Percentiles rank a stretch among this genome's conserved stretches.
phyloP scores from a whole-genome alignment of 2,888 invertebrate species.

The Sepiola atlantica region DNA sequence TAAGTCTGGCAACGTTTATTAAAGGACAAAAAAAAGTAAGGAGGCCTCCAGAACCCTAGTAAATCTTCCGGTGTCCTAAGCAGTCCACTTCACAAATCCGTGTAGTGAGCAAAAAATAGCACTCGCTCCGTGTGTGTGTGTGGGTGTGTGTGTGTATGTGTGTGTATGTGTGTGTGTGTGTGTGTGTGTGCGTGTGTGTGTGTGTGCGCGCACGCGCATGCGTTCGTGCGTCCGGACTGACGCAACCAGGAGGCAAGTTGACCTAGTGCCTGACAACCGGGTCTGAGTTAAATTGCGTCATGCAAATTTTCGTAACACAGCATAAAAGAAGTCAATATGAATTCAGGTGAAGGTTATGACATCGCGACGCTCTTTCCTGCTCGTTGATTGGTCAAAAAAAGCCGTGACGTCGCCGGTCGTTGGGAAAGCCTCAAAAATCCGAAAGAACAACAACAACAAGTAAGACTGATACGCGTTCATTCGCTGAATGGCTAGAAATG shows the following conservation, averaged over 20 bases:
- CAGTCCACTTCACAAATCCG: no score
- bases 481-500: not conserved
- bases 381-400: not conserved
- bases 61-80: no score
- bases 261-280: not conserved
- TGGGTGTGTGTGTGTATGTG: not conserved
- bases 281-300: not conserved
- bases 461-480: not conserved
- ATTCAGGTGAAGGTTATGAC: slow-evolving; percentile 10
- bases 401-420: not conserved
- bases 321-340: not conserved
- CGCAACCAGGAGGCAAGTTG: not conserved
- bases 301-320: not conserved
- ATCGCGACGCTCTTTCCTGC: not conserved
- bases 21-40: no score
- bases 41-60: no score
- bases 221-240: not conserved
- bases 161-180: not conserved
- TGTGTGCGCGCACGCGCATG: not conserved
- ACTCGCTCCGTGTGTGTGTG: not conserved
- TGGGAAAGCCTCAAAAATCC: not conserved
- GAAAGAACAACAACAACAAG: not conserved
- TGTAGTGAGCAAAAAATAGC: no score
- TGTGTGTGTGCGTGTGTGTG: not conserved
- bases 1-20: no score